A percentile compares a stretch with the other conserved stretches of the same genome.
phyloP scores from a whole-genome alignment of 2,113 vertebrate species.

The Cochlearius cochlearius region DNA sequence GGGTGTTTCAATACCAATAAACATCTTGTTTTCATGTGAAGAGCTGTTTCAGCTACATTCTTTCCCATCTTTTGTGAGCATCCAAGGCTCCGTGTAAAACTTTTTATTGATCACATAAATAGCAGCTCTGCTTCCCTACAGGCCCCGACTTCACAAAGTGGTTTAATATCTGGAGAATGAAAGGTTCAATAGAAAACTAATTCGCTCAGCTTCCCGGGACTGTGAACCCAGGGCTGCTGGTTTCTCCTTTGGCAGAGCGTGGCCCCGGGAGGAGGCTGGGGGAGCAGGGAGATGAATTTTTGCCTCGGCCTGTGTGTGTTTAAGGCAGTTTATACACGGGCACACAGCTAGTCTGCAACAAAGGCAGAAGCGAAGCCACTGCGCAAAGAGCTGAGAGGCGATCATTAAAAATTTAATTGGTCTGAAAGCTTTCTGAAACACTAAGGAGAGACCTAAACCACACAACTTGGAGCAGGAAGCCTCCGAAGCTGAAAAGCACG shows the following conservation, averaged over 20 bases:
- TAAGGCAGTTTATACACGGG: not conserved
- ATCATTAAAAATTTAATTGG: conserved; percentile 18
- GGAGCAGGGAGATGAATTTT: not conserved
- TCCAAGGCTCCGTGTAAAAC: conserved; percentile 51
- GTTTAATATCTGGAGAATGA: conserved; percentile 31
- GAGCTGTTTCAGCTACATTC: conserved; percentile 47
- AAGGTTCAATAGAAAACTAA: conserved; percentile 32
- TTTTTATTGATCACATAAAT: conserved; percentile 61
- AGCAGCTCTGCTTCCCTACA: conserved; percentile 39
- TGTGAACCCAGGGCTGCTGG: not conserved
- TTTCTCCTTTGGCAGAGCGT: not conserved
- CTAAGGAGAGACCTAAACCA: not conserved
- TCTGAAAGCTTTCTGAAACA: not conserved
- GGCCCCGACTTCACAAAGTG: not conserved
- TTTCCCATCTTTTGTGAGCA: conserved; percentile 42
- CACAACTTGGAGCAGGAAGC: not conserved
- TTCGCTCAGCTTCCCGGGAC: not conserved
- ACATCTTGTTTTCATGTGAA: conserved; percentile 54
- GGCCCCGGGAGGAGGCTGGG: not conserved
- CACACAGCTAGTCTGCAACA: not conserved
- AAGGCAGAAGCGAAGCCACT: not conserved
- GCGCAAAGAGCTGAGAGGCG: not conserved
- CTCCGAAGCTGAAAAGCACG: rapidly evolving
- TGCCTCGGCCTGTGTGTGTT: not conserved
- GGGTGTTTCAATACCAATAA: conserved; percentile 56